Percentiles rank a stretch among this genome's conserved stretches.
phyloP scores from a whole-genome alignment of 2,797 vertebrate genomes.

The Halcyon leucocephala region DNA sequence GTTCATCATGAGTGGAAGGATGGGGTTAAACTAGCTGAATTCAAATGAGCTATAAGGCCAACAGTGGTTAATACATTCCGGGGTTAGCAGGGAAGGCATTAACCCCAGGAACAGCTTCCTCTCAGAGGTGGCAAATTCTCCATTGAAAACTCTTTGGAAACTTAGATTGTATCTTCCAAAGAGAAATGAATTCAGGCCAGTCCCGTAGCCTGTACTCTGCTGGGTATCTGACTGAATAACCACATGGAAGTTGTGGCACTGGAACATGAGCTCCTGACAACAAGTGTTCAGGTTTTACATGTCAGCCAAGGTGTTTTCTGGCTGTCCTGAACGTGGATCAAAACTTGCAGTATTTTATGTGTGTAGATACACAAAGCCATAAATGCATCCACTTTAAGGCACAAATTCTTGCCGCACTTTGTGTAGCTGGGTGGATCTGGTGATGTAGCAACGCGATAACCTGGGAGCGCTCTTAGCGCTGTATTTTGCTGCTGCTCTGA shows the following conservation, averaged over 20 bases:
- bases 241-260: rapidly evolving
- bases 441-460: neutral
- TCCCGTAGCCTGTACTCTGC: neutral
- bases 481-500: neutral
- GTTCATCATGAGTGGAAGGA: neutral
- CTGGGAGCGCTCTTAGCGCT: neutral
- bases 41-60: neutral
- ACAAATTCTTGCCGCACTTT: neutral
- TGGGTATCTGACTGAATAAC: neutral
- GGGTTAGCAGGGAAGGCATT: neutral
- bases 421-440: neutral
- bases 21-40: neutral
- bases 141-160: neutral
- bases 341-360: neutral
- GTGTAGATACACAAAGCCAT: neutral
- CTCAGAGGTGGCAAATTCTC: neutral
- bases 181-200: neutral
- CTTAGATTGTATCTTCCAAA: neutral
- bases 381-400: neutral
- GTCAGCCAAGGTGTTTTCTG: neutral
- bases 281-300: neutral
- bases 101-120: neutral
- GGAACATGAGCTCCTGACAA: neutral
- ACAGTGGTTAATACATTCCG: neutral
- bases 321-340: neutral